phyloP scores from a whole-genome alignment of 2,113 vertebrate genomes.

The Myanophis thanlyinensis region DNA sequence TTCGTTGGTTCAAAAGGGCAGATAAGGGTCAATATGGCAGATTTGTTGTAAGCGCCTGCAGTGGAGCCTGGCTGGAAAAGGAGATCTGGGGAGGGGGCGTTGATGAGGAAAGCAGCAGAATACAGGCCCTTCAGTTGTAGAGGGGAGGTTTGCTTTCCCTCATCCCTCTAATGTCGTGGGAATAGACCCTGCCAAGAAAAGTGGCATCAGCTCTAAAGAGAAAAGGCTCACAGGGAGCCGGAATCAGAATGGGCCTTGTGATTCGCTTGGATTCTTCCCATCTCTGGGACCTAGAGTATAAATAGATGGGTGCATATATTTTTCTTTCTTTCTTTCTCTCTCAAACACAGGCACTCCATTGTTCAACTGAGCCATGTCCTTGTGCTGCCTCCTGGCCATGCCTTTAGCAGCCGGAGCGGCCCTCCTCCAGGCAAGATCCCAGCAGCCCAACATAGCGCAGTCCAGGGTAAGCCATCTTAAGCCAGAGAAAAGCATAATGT shows the following conservation, averaged over 20 bases:
- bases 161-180: conserved; percentile 26
- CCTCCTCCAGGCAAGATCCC: background rate
- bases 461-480: background rate
- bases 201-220: conserved; percentile 17
- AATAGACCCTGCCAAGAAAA: background rate
- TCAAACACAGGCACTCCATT: background rate
- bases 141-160: conserved; percentile 21
- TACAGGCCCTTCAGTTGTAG: background rate
- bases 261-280: background rate
- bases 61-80: background rate
- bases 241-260: background rate
- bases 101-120: background rate
- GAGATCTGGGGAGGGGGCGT: background rate
- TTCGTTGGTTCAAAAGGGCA: background rate
- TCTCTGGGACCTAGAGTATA: background rate
- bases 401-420: conserved; percentile 23
- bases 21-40: background rate
- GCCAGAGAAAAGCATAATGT: background rate
- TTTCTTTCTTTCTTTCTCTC: background rate
- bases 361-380: background rate
- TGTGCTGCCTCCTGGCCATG: rapidly evolving
- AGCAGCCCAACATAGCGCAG: background rate
- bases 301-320: background rate
- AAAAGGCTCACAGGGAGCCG: conserved; percentile 41
- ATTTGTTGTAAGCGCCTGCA: background rate